phyloP scores from a whole-genome alignment of 2,888 invertebrate species.

The Orthosia cruda region DNA sequence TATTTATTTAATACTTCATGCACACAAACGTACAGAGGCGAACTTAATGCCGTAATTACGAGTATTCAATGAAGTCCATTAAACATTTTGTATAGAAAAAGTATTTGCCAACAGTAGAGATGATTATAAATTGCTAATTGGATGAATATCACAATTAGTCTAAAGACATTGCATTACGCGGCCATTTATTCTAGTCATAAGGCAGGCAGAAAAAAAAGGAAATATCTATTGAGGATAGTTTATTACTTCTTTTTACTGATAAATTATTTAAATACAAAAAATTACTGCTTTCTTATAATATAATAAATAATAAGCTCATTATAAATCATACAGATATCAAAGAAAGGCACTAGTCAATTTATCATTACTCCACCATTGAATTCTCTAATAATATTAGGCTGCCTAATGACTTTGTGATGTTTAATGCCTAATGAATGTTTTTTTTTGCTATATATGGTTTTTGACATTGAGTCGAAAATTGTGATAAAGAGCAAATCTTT shows the following conservation, averaged over 20 bases:
- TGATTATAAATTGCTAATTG: background rate
- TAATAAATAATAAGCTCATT: constrained; percentile 17
- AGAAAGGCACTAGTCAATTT: constrained; percentile 17
- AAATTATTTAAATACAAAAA: constrained; percentile 13
- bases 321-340: constrained; percentile 38
- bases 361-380: constrained; percentile 16
- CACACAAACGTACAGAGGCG: too few relatives aligned
- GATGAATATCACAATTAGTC: background rate
- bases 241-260: background rate
- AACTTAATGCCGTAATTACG: too few relatives aligned
- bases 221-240: background rate
- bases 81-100: too few relatives aligned
- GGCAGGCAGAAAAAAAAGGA: background rate
- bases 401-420: too few relatives aligned
- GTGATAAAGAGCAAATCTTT: background rate
- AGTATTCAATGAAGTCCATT: too few relatives aligned
- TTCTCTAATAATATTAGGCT: constrained; percentile 1
- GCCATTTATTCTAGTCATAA: background rate
- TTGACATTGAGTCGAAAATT: background rate
- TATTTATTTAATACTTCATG: too few relatives aligned
- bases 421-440: too few relatives aligned
- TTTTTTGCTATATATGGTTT: too few relatives aligned
- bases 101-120: background rate
- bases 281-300: background rate
- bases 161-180: background rate